A percentile compares a stretch with the other conserved stretches of the same genome.
These are phyloP conservation scores for Pachyramphus minor DNA, from an alignment of 2,113 vertebrate genomes.

Conservation along the genomic window DNA sequence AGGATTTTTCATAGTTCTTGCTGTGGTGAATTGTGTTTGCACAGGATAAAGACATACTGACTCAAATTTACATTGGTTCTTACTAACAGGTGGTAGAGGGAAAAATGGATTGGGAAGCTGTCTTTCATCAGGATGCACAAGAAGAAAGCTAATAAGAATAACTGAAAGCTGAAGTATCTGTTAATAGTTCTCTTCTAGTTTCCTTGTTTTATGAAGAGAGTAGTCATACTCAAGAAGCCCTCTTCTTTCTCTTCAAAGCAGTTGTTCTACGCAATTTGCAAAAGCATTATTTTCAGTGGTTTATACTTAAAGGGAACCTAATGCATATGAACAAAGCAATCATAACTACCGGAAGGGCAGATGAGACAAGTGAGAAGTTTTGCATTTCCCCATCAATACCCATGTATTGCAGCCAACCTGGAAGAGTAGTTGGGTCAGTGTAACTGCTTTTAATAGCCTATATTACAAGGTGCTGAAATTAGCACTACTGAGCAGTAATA, in stretches of 20 bases:
- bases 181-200: conserved; percentile 10
- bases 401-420: not conserved
- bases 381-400: not conserved
- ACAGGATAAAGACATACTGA: not conserved
- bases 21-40: not conserved
- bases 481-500: not conserved
- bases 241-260: not conserved
- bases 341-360: not conserved
- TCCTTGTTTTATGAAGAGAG: conserved; percentile 11
- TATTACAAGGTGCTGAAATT: not conserved
- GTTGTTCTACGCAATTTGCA: not conserved
- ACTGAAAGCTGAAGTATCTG: conserved; percentile 58
- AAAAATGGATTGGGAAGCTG: conserved; percentile 43
- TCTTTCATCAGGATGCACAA: conserved; percentile 41
- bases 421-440: not conserved
- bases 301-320: not conserved
- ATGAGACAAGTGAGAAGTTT: not conserved
- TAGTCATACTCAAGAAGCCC: not conserved
- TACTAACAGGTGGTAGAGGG: conserved; percentile 38
- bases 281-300: not conserved
- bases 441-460: not conserved
- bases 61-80: conserved; percentile 14
- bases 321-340: not conserved
- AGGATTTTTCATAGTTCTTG: not conserved
- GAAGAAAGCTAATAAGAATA: conserved; percentile 45